Percentiles rank a stretch among this genome's conserved stretches.
Evolutionary conservation across 1,140 invertebrate genomes (phyloP).

Genomic region (Melitaea cinxia): DNA sequence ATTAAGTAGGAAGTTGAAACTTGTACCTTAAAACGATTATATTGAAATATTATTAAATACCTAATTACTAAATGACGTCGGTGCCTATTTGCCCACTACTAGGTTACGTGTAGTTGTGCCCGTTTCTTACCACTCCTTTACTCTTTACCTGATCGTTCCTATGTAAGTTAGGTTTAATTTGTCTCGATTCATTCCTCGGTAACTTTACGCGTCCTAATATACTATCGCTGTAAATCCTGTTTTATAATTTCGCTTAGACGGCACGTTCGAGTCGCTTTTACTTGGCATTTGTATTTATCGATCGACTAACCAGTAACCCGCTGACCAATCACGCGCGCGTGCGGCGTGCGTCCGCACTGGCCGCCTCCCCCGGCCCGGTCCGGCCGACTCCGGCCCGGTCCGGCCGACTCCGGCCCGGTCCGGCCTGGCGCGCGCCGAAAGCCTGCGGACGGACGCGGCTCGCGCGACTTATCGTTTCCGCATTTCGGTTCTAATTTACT

Average conservation of each 20-base stretch:
- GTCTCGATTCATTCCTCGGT: conserved; percentile 72
- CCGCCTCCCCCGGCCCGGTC: conserved; percentile 1
- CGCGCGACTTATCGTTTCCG: conserved; percentile 42
- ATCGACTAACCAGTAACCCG: conserved; percentile 17
- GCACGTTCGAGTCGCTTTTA: conserved; percentile 30
- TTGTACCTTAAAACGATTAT: conserved; percentile 71
- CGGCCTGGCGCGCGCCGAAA: not conserved
- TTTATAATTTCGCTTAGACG: conserved; percentile 24
- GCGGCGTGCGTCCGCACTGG: not conserved
- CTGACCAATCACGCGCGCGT: not conserved
- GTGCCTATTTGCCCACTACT: conserved; percentile 65
- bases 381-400: too few relatives aligned
- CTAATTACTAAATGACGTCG: conserved; percentile 59
- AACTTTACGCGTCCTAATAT: conserved; percentile 17
- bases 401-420: too few relatives aligned
- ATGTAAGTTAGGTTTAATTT: conserved; percentile 77
- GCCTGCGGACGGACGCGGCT: conserved; percentile 9
- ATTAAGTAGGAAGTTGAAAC: conserved; percentile 67
- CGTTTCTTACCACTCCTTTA: conserved; percentile 58
- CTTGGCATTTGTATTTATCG: conserved; percentile 37
- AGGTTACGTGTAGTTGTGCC: conserved; percentile 66
- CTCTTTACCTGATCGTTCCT: conserved; percentile 66
- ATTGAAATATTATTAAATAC: conserved; percentile 59
- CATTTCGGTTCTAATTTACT: conserved; percentile 54
- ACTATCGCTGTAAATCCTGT: conserved; percentile 32